Evolutionary conservation across 2,888 invertebrate species (phyloP), one percentile per base, ranked within the genome.

Genomic region (Nomada ruficornis): DNA sequence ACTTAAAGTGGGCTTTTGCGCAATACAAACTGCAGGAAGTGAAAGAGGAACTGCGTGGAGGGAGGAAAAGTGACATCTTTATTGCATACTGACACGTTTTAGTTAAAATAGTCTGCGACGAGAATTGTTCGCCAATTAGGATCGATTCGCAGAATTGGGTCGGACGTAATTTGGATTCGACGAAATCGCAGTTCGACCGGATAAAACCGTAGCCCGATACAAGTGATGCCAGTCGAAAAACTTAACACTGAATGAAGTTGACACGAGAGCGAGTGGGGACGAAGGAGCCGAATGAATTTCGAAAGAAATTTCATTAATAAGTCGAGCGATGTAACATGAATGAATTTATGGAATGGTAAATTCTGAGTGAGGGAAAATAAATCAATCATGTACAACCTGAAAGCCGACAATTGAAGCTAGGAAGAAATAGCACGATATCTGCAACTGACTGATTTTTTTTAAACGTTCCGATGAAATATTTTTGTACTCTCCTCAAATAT

Each of bases 1-100:
- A 85, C 86, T 88, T 55, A 79, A 47, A 79, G 67, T 72, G 84
- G 74, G 47, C 65, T 71, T 81, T 88, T 87, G 77, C 88, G 86
- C 75, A 86, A 84, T 50, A 42, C 63, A 44, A 57, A 74, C 60
- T 70, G 74, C 69, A 80, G 87, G 88, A 88, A 82, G 86, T 88
- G 82, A 83, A 83, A 77, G 74, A 76, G 82, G 81, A 83, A 77
- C 52, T 73, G 13, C 57, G 60, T 11, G 59, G 76, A 23, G 71
- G 71, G 69, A 71, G 75, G 79, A 75, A 65, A 73, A 77, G 80
- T 77, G 70, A 75, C 74, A 74, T 77, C 72, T 71, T 29, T n/a
- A 73, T 80, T 72, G 68, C 75, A 57, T 68, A 63, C 57, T 29
- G 83, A 44, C 68, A 75, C 74, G 79, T 83, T 83, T 72, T 69